Base-by-base conservation (phyloP, 2,888 invertebrate species). In the Sphaerophoria rueppellii region DNA sequence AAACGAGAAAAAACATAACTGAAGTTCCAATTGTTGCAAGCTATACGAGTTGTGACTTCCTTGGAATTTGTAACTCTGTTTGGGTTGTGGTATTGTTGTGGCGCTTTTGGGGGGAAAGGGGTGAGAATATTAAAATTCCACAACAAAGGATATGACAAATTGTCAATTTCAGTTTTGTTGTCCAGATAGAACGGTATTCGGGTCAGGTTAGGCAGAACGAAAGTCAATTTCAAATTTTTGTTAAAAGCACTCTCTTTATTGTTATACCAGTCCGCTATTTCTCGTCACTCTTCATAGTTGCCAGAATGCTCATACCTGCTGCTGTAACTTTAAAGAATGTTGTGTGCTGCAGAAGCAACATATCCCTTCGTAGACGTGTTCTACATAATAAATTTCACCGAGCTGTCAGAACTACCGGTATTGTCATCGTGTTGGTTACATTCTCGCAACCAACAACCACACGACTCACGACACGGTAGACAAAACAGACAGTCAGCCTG, bases 141-240 rank as follows among this genome's bases (percentile, higher is more conserved):
- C 50, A 76, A 81, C 76, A 81, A 81, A 58, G 81, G 76, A 72
- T 76, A 70, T 85, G 85, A 85, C 81, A 76, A 85, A 85, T 85
- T 76, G 77, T 76, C 73, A 73, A 81, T 81, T 73, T 76, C 76
- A 77, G n/a, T n/a, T 55, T 77, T 35, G 37, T 70, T 75, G 75
- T 75, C 50, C 52, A 37, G 50, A 50, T 63, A 65, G 24, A 24
- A 24, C 24, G 24, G 24, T 24, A 24, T 24, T 24, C n/a, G 24
- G 24, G 24, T 24, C 24, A 24, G 24, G 24, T 24, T 24, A 24
- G 24, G 24, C 2, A 24, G 1, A 24, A 24, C 2, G 24, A 24
- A 24, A 24, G 24, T 24, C 24, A 24, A 2, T 24, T 24, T 24
- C 2, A 24, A 24, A 24, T 24, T 24, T 2, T 24, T n/a, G n/a